Percentiles rank a stretch among this genome's conserved stretches.
phyloP scores from a whole-genome alignment of 2,797 vertebrate genomes.

The Phrynocephalus forsythii region DNA sequence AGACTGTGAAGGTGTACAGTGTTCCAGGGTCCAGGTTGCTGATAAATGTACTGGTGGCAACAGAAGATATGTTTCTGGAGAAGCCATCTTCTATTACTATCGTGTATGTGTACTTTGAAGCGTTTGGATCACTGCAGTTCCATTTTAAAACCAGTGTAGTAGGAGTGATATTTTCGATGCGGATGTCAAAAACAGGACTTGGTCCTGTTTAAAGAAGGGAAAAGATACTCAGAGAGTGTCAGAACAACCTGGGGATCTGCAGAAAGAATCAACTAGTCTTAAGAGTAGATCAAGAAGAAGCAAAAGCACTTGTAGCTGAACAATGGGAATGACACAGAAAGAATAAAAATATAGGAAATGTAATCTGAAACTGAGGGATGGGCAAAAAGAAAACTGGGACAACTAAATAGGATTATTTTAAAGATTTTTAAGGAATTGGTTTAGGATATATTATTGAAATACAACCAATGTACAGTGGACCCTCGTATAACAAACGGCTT shows the following conservation, averaged over 20 bases:
- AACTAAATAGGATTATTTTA: no score
- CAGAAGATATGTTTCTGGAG: rapidly evolving
- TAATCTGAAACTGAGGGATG: neutral
- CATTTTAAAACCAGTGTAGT: slow-evolving; percentile 27
- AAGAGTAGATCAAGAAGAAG: no score
- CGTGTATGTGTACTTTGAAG: rapidly evolving
- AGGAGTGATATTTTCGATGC: neutral
- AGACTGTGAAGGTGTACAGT: neutral
- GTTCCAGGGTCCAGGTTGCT: neutral
- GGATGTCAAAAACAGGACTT: rapidly evolving
- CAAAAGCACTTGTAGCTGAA: no score
- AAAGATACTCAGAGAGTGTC: neutral
- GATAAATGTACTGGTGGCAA: rapidly evolving
- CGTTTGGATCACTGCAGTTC: rapidly evolving
- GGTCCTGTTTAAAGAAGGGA: slow-evolving; percentile 38
- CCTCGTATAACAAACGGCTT: no score
- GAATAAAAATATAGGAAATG: neutral
- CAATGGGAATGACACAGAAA: neutral
- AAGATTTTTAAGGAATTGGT: no score
- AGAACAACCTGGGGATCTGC: no score
- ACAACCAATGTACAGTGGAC: no score
- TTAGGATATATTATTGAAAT: no score
- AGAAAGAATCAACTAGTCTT: no score
- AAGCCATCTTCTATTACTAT: rapidly evolving
- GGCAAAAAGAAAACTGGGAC: no score